Evolutionary conservation across 2,888 invertebrate species (phyloP).

Genomic region (Metacarcinus magister): DNA sequence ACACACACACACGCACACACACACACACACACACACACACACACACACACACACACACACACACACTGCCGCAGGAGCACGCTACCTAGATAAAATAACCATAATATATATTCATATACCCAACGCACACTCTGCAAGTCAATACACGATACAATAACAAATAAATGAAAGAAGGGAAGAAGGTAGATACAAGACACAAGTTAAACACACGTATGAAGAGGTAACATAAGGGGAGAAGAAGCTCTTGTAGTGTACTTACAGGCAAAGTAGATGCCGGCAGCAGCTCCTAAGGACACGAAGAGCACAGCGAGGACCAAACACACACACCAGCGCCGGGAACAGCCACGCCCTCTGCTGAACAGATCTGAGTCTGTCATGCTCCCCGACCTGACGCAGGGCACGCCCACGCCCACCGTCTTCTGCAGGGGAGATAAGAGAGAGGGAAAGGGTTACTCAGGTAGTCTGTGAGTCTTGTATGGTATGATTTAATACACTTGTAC

Average conservation of each 20-base stretch:
- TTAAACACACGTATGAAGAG: not conserved
- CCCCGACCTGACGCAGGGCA: slow-evolving; percentile 80
- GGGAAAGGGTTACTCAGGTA: not conserved
- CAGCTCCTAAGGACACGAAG: slow-evolving; percentile 90
- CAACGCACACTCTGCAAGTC: no score
- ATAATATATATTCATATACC: no score
- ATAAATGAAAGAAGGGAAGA: no score
- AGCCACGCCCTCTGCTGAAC: slow-evolving; percentile 84
- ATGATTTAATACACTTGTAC: no score
- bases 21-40: slow-evolving; percentile 38
- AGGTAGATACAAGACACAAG: not conserved
- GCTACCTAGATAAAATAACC: no score
- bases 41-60: slow-evolving; percentile 11
- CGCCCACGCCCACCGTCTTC: slow-evolving; percentile 80
- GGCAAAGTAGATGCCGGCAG: slow-evolving; percentile 88
- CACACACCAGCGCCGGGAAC: slow-evolving; percentile 94
- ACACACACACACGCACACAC: slow-evolving; percentile 21
- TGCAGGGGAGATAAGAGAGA: slow-evolving; percentile 15
- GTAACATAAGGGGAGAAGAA: no score
- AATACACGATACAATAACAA: no score
- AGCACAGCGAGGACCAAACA: slow-evolving; percentile 93
- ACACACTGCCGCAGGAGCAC: no score
- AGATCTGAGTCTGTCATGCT: slow-evolving; percentile 80
- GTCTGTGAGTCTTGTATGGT: no score
- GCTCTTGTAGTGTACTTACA: no score